Evolutionary conservation across 1,140 invertebrate species (phyloP), one percentile per base, ranked within the genome.

Genomic region (Drosophila pseudoananassae): DNA sequence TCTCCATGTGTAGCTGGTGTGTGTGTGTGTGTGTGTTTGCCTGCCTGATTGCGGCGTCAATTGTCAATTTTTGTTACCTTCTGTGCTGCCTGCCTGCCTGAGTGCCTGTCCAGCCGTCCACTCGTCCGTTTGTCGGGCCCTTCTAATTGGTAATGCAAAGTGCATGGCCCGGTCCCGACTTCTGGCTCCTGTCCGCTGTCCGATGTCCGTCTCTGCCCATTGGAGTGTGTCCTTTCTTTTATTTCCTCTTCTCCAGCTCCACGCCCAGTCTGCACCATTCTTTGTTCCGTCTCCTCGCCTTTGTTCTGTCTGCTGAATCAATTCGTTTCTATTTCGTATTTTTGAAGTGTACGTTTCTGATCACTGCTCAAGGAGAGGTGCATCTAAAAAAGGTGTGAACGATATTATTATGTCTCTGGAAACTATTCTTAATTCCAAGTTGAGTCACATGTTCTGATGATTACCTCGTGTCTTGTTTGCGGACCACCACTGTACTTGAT

Each of bases 81-180:
- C 52, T 65, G 46, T 75, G 31, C 31, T 27, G 49, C 38, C 29
- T 15, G 45, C 36, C 46, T 47, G 49, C 57, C 53, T 10, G n/a
- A n/a, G n/a, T n/a, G 8, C 8, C 38, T 38, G n/a, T n/a, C n/a
- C n/a, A n/a, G n/a, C n/a, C n/a, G n/a, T n/a, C n/a, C n/a, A n/a
- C n/a, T n/a, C n/a, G n/a, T n/a, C n/a, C n/a, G n/a, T n/a, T n/a
- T n/a, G n/a, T n/a, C n/a, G 57, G 40, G 23, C 51, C 65, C 60
- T 70, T 69, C 66, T 83, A 85, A 85, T 85, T 85, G 81, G 76
- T 85, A 85, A 85, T 85, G 81, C 77, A 81, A 85, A 85, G 81
- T 85, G 81, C 76, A 84, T 79, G 61, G 47, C 63, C 63, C 55
- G 65, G 43, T 12, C 38, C 60, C 66, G 69, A 52, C 55, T 76